Conservation (phyloP, 2,797 vertebrate species). For the Lindbergichthys nudifrons region DNA sequence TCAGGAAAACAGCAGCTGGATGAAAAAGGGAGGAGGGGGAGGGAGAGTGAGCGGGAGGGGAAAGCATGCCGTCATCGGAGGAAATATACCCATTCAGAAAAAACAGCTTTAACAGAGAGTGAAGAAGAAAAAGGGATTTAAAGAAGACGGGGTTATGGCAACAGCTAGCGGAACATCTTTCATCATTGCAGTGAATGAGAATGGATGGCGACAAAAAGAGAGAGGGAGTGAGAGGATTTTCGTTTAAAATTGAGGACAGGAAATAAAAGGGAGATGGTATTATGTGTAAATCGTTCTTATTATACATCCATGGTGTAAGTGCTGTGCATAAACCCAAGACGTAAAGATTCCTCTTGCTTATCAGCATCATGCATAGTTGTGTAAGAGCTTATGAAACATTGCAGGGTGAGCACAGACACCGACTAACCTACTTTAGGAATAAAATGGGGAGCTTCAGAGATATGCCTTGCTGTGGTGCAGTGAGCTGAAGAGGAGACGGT, state of each 20-base stretch:
- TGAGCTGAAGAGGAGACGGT: too few relatives aligned
- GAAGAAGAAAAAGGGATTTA: background rate
- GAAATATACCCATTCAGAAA: conserved; percentile 51
- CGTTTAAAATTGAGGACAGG: background rate
- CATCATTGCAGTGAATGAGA: background rate
- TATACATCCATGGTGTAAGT: too few relatives aligned
- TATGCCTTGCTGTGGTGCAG: too few relatives aligned
- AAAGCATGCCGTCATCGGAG: conserved; percentile 48
- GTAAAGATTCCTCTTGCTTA: background rate
- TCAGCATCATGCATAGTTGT: background rate
- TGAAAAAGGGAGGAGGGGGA: conserved; percentile 32
- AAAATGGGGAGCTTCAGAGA: too few relatives aligned
- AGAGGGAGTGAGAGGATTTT: background rate
- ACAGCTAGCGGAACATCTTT: too few relatives aligned
- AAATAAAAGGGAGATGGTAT: background rate
- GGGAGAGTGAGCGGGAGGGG: conserved; percentile 24
- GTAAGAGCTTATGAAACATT: background rate
- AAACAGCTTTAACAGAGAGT: background rate
- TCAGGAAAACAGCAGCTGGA: conserved; percentile 74
- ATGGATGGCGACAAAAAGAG: background rate
- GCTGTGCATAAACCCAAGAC: background rate
- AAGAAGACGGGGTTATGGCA: background rate
- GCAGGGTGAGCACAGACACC: background rate
- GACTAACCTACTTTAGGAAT: too few relatives aligned
- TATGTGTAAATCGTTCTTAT: too few relatives aligned